A percentile compares a stretch with the other conserved stretches of the same genome.
Evolutionary conservation across 2,113 vertebrate genomes (phyloP).

Genomic region (Nyctibius bracteatus): DNA sequence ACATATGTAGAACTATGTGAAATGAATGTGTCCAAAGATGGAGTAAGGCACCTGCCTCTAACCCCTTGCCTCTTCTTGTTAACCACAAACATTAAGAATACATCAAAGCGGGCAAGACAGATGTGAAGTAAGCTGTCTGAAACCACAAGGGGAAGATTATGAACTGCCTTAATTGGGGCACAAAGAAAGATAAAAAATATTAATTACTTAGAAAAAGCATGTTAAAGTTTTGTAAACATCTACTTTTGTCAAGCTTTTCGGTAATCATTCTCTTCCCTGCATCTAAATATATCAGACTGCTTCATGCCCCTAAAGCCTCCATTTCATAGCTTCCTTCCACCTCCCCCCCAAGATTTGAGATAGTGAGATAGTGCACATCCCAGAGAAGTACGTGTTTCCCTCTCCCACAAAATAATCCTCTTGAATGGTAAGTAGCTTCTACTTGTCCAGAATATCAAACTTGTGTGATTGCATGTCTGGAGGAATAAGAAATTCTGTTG

Average conservation of each 20-base stretch:
- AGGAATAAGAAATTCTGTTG: neutral
- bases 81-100: neutral
- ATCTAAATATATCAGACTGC: neutral
- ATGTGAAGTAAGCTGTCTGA: neutral
- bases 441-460: neutral
- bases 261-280: neutral
- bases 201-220: neutral
- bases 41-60: neutral
- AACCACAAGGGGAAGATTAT: neutral
- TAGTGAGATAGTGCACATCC: neutral
- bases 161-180: neutral
- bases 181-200: neutral
- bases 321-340: neutral
- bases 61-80: neutral
- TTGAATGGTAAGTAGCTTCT: neutral
- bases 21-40: neutral
- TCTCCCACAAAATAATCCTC: neutral
- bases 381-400: neutral
- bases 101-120: neutral
- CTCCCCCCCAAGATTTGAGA: neutral
- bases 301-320: neutral
- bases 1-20: neutral
- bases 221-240: neutral
- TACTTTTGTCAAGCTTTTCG: neutral
- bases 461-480: neutral